phyloP scores from a whole-genome alignment of 1,140 invertebrate genomes.

The Dinothrombium tinctorium region DNA sequence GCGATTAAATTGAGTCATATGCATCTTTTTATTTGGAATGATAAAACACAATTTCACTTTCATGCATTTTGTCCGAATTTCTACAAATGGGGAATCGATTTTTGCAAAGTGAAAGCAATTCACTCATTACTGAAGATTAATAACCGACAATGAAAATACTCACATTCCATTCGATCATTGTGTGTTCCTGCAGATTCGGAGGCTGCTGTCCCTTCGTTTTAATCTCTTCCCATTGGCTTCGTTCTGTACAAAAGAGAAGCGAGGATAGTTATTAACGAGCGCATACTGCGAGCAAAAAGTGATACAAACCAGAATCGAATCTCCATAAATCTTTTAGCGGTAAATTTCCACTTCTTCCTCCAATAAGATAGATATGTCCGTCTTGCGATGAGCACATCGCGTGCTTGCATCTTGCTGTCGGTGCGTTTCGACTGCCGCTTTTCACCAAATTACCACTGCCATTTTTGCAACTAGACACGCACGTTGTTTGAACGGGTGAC shows the following conservation, averaged over 20 bases:
- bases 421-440: constrained; percentile 13
- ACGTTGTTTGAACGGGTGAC: constrained; percentile 11
- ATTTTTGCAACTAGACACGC: not conserved
- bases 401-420: constrained; percentile 43
- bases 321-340: constrained; percentile 62
- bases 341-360: constrained; percentile 52
- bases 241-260: constrained; percentile 17
- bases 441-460: not conserved
- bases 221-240: constrained; percentile 23
- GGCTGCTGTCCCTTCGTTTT: constrained; percentile 34
- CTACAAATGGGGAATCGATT: not conserved
- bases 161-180: constrained; percentile 36
- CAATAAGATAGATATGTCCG: constrained; percentile 48
- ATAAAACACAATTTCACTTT: not conserved
- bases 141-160: constrained; percentile 1
- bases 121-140: not conserved
- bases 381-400: constrained; percentile 38
- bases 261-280: not conserved
- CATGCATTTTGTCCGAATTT: not conserved
- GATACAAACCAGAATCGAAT: constrained; percentile 45
- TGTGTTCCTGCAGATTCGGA: constrained; percentile 57
- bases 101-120: not conserved
- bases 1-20: too few relatives aligned
- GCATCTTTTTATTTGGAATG: too few relatives aligned
- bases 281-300: not conserved